These are phyloP conservation scores for Vollenhovia emeryi DNA, from an alignment of 1,140 invertebrate species.

Conservation along the genomic window DNA sequence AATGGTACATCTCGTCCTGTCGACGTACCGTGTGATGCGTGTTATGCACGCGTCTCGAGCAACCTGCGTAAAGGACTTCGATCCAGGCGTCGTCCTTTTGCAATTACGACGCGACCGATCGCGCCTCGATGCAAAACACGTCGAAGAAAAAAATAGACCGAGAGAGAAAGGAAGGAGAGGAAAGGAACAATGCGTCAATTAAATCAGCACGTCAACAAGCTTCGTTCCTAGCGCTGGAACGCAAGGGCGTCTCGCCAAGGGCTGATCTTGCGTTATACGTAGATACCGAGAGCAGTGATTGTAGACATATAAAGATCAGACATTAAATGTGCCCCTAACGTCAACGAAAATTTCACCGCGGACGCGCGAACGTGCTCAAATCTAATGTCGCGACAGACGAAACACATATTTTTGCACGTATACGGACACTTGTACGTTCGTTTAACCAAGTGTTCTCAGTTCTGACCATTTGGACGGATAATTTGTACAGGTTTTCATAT, in stretches of 20 bases:
- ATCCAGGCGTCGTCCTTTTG: conserved; percentile 9
- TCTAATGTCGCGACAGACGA: not conserved
- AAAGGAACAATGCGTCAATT: conserved; percentile 66
- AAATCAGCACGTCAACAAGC: conserved; percentile 51
- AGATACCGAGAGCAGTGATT: conserved; percentile 2
- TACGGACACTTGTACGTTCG: not conserved
- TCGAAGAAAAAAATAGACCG: not conserved
- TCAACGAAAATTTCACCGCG: not conserved
- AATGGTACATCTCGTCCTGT: not conserved
- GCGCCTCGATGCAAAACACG: not conserved
- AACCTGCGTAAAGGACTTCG: not conserved
- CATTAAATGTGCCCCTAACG: not conserved
- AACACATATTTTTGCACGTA: not conserved
- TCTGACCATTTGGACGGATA: not conserved
- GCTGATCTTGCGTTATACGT: conserved; percentile 25
- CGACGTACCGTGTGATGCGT: not conserved
- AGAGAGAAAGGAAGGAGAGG: not conserved
- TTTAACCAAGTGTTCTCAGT: not conserved
- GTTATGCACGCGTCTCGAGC: conserved; percentile 9
- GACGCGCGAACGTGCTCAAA: not conserved
- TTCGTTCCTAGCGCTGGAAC: conserved; percentile 3
- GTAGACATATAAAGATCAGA: conserved; percentile 13
- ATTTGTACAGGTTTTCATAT: not conserved
- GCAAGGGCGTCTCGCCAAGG: not conserved
- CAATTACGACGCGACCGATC: conserved; percentile 27